phyloP scores from a whole-genome alignment of 1,140 invertebrate species.

The Hirudo medicinalis region DNA sequence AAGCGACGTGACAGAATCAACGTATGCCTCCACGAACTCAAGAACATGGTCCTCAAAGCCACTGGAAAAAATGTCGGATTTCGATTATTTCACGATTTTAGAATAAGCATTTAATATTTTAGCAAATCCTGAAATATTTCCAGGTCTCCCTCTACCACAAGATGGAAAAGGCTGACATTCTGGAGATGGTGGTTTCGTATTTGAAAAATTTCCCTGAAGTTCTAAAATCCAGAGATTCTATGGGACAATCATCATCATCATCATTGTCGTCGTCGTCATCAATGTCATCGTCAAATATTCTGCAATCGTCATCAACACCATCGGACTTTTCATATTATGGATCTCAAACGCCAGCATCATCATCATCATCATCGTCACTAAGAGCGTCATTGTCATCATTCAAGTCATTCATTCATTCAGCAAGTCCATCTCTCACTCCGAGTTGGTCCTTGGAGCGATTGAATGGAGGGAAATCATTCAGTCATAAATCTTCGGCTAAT shows the following conservation, averaged over 20 bases:
- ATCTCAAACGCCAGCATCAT: background rate
- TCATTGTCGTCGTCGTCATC: no score
- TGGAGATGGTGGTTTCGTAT: constrained; percentile 17
- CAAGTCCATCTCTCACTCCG: no score
- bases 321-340: background rate
- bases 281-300: no score
- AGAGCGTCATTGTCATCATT: no score
- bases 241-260: no score
- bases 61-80: constrained; percentile 10
- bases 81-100: background rate
- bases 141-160: constrained; percentile 9
- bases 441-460: no score
- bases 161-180: constrained; percentile 19
- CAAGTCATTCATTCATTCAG: no score
- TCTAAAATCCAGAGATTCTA: no score
- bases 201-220: background rate
- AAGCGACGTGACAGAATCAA: constrained; percentile 8
- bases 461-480: no score
- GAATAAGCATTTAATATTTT: background rate
- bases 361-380: no score
- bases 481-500: no score
- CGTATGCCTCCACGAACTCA: background rate
- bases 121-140: background rate
- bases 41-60: constrained; percentile 14
- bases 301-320: background rate